These are phyloP conservation scores for Tribolium freemani DNA, from an alignment of 2,888 invertebrate species.

Conservation along the genomic window DNA sequence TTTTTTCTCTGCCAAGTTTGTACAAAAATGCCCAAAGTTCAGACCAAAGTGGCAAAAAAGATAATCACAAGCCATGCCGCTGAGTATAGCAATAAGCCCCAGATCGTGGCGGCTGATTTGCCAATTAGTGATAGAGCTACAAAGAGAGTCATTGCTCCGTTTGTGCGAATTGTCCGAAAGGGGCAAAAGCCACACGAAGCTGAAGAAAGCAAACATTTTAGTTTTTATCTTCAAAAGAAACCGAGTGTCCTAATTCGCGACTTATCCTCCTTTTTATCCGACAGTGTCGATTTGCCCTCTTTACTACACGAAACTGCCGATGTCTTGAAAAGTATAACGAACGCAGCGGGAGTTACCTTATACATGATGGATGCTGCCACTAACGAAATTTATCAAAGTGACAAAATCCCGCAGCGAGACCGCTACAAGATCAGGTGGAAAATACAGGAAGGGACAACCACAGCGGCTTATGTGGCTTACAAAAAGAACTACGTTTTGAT, in stretches of 20 bases:
- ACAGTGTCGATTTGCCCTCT: conserved; percentile 71
- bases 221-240: conserved; percentile 64
- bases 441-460: conserved; percentile 71
- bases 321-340: conserved; percentile 71
- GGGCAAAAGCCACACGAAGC: conserved; percentile 54
- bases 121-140: conserved; percentile 69
- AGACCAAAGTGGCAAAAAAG: conserved; percentile 8
- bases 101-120: neutral
- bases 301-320: conserved; percentile 73
- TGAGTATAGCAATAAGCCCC: neutral
- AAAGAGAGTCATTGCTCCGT: conserved; percentile 73
- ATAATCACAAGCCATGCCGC: neutral
- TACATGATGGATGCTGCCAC: conserved; percentile 71
- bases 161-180: conserved; percentile 66
- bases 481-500: conserved; percentile 72
- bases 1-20: neutral
- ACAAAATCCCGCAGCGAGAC: conserved; percentile 67
- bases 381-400: conserved; percentile 72
- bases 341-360: conserved; percentile 73
- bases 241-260: conserved; percentile 63
- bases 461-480: conserved; percentile 73
- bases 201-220: conserved; percentile 59
- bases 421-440: conserved; percentile 73
- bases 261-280: conserved; percentile 69
- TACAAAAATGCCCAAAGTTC: neutral